Conservation (phyloP, 1,140 invertebrate genomes). For the Neodiprion virginianus region DNA sequence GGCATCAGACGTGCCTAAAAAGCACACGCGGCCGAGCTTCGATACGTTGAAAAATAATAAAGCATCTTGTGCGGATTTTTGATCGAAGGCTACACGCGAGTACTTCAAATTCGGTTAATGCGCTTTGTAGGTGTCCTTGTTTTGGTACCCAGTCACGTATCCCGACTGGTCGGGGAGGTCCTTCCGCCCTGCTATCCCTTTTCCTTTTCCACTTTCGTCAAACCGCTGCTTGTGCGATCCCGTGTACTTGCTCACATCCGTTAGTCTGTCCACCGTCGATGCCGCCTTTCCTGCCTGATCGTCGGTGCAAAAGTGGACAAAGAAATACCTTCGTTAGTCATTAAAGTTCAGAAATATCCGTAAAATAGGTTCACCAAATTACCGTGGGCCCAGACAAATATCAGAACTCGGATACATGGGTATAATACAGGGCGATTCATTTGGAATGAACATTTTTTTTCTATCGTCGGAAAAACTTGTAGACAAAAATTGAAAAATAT, state of each 20-base stretch:
- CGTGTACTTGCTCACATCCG: conserved; percentile 89
- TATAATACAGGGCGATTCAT: too few species aligned
- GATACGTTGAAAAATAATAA: not conserved
- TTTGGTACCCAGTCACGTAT: conserved; percentile 89
- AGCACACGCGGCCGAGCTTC: not conserved
- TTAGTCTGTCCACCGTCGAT: conserved; percentile 84
- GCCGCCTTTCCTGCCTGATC: conserved; percentile 69
- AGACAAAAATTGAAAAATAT: too few species aligned
- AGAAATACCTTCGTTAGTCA: too few species aligned
- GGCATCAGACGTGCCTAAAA: too few species aligned
- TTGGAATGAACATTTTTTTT: too few species aligned
- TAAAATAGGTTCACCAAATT: too few species aligned
- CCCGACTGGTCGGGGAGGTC: conserved; percentile 80
- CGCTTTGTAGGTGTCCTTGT: conserved; percentile 76
- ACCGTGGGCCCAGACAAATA: not conserved
- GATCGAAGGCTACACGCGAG: not conserved
- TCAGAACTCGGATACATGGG: not conserved
- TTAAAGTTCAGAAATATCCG: too few species aligned
- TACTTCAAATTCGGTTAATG: conserved; percentile 37
- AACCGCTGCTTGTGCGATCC: conserved; percentile 91
- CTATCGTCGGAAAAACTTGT: too few species aligned
- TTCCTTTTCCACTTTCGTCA: conserved; percentile 86
- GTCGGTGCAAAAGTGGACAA: conserved; percentile 31
- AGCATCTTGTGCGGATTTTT: conserved; percentile 2
- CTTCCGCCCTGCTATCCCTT: conserved; percentile 85